Conservation (phyloP, 2,888 invertebrate species). For the Aethes cnicana region DNA sequence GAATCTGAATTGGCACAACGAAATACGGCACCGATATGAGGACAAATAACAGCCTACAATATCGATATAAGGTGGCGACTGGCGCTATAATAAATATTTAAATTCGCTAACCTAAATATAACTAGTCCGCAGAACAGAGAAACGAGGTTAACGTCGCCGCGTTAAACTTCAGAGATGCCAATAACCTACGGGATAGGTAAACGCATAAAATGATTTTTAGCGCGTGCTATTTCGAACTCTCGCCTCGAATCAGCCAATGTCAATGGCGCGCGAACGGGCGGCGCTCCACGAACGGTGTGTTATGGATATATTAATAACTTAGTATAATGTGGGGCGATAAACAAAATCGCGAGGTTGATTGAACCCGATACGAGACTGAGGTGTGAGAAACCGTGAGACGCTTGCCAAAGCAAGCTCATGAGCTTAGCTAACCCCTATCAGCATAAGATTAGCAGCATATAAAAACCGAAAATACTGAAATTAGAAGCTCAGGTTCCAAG, state of each 20-base stretch:
- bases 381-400: conserved; percentile 8
- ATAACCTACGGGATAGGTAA: conserved; percentile 39
- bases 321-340: conserved; percentile 43
- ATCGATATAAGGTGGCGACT: background rate
- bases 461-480: too few species aligned
- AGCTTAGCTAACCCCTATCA: background rate
- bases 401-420: background rate
- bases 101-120: conserved; percentile 20
- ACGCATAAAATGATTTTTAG: conserved; percentile 46
- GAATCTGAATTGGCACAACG: conserved; percentile 12
- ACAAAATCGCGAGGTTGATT: conserved; percentile 59
- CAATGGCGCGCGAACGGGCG: conserved; percentile 67
- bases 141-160: conserved; percentile 30
- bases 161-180: conserved; percentile 40
- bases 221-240: conserved; percentile 56
- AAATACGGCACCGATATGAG: conserved; percentile 6
- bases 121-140: conserved; percentile 3
- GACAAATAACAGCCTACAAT: background rate
- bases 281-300: conserved; percentile 43
- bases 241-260: conserved; percentile 59
- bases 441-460: too few species aligned
- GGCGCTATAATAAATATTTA: conserved; percentile 16
- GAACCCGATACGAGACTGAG: conserved; percentile 45
- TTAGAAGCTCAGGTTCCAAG: too few species aligned
- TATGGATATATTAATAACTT: conserved; percentile 24